Base-by-base conservation (phyloP, 1,140 invertebrate species). In the Adoxophyes honmai region DNA sequence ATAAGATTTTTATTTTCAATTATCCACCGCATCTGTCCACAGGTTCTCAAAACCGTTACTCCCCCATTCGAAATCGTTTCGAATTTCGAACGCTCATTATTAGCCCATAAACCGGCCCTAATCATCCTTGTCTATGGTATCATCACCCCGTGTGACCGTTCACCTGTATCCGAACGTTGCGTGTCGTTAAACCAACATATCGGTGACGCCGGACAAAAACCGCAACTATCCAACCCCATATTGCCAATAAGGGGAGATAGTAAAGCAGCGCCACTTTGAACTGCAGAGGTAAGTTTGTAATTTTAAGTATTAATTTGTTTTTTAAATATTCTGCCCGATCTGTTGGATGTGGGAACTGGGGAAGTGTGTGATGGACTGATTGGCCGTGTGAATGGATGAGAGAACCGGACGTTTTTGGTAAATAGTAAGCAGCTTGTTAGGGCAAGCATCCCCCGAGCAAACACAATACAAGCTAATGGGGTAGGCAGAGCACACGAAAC, bases 131-230 rank as follows among this genome's bases (percentile, higher is more conserved):
- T 39, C 35, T 68, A 71, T 65, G 36, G 35, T 28, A 70, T 70
- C 44, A 54, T 60, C 55, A 59, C 56, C 53, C 62, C 70, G 67
- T 81, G 81, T 52, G 77, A 81, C 55, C 48, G 48, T 13, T 70
- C 81, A 84, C 78, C 81, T 84, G 81, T 73, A 52, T 33, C 36
- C 0, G 14, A 44, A 34, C 42, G 55, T 59, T 18, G 64, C 78
- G 78, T 82, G 80, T 72, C 71, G 44, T 15, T 1, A n/a, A 52
- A 52, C 53, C 36, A 60, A 35, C 35, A 16, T 56, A 52, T 60
- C 55, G 28, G 54, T 37, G 6, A 9, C 42, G 5, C 5, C 42
- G 42, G 42, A 28, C 18, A 33, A 48, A 28, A 48, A 28, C 10
- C 10, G 3, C 5, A 48, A 48, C 42, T 48, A 21, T 7, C 42